Evolutionary conservation across 2,888 invertebrate genomes (phyloP), one percentile per base, ranked within the genome.

Genomic region (Liodrosophila aerea): DNA sequence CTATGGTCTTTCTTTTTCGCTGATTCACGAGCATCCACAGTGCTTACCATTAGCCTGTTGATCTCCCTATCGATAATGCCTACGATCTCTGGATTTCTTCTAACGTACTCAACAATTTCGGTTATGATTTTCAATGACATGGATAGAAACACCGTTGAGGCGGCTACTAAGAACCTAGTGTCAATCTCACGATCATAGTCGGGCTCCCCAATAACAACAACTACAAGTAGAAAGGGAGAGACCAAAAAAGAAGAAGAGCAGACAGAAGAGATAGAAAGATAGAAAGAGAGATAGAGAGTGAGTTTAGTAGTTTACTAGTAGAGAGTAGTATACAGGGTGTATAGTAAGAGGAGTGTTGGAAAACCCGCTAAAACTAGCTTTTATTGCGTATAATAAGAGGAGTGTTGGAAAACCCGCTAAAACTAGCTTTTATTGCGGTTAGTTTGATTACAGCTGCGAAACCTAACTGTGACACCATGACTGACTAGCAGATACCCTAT

Each of bases 131-230:
- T 87, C 63, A 89, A 56, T 44, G 89, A 89, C 87, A 89, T 87
- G 63, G 89, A 89, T 39, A 89, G 80, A 84, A 89, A 89, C 62
- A 88, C 87, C 73, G 89, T 88, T 11, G 89, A 89, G 66, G 89
- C 89, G 43, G 88, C 89, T 64, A 89, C 84, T 77, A 89, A 75
- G 72, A 89, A 87, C 85, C 88, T 88, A 86, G 77, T 77, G 64
- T 88, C 87, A 73, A 86, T 67, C 85, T 87, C 88, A 72, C 76
- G 69, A 64, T 88, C 87, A 69, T 73, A 70, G 74, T 88, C 85
- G 60, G 75, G 66, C 63, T 87, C 82, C 64, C 73, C 85, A 85
- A 76, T 59, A 85, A 71, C 53, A 78, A 80, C 75, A 76, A 87
- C 88, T 88, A 88, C 69, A 64, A 49, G 27, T 74, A 57, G 67